A percentile compares a stretch with the other conserved stretches of the same genome.
phyloP scores from a whole-genome alignment of 2,113 vertebrate genomes.

The Gallinago paraguaiae region DNA sequence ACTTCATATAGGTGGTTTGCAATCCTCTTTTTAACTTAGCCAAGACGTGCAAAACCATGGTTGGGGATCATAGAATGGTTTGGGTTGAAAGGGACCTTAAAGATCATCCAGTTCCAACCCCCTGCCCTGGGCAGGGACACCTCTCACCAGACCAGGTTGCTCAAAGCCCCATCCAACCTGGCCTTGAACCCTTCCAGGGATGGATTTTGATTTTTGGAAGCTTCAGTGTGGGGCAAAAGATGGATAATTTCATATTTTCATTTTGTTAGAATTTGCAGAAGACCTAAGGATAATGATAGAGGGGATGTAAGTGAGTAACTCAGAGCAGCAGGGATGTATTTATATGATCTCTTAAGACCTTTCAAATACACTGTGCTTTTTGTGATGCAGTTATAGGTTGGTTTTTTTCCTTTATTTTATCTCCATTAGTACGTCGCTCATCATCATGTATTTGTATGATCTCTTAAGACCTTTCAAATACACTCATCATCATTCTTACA shows the following conservation, averaged over 20 bases:
- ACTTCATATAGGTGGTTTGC: background rate
- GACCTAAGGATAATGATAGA: background rate
- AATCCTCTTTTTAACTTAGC: background rate
- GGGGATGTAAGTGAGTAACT: background rate
- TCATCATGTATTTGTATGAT: no score
- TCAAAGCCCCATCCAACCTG: no score
- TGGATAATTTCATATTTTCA: background rate
- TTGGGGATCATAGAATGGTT: background rate
- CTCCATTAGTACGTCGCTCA: background rate
- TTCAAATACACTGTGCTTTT: background rate
- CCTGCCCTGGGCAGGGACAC: no score
- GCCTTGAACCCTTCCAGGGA: no score
- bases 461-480: no score
- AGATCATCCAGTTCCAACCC: no score
- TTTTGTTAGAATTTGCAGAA: background rate
- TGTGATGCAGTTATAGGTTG: background rate
- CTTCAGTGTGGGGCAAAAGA: background rate
- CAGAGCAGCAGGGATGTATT: background rate
- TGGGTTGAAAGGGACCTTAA: no score
- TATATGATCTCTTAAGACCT: background rate
- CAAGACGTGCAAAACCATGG: background rate
- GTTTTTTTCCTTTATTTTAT: background rate
- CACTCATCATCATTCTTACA: background rate
- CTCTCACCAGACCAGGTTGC: no score
- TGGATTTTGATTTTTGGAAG: background rate